A percentile compares a stretch with the other conserved stretches of the same genome.
phyloP scores from a whole-genome alignment of 2,888 invertebrate genomes.

The Eupithecia abbreviata region DNA sequence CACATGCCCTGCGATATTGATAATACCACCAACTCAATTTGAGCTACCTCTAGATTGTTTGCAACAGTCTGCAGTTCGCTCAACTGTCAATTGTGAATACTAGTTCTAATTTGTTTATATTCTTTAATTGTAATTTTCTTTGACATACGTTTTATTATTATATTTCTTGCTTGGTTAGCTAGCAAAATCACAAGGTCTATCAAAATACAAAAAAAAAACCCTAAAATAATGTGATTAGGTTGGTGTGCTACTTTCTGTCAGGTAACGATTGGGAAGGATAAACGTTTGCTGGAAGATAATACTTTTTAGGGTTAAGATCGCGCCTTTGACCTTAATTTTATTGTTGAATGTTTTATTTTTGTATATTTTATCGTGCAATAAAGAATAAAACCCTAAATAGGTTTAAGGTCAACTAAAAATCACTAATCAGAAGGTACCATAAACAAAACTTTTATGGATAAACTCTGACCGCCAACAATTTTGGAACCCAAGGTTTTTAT shows the following conservation, averaged over 20 bases:
- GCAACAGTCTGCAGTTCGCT: not conserved
- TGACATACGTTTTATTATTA: too few species aligned
- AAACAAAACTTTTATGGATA: not conserved
- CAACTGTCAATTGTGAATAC: not conserved
- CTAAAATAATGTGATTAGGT: too few species aligned
- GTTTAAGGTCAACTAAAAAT: not conserved
- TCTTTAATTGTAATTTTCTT: too few species aligned
- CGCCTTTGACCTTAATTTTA: too few species aligned
- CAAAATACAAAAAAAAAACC: not conserved
- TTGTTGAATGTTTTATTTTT: too few species aligned
- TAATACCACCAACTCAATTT: not conserved
- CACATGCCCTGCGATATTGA: not conserved
- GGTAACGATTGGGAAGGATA: too few species aligned
- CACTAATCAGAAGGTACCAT: not conserved
- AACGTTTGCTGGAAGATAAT: too few species aligned
- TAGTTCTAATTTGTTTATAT: not conserved
- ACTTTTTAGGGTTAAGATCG: too few species aligned
- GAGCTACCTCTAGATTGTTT: not conserved
- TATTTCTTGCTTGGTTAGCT: not conserved
- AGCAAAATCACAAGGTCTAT: not conserved
- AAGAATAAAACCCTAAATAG: not conserved
- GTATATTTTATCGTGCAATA: too few species aligned
- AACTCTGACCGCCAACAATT: not conserved
- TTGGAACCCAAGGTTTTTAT: not conserved
- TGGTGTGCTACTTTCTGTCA: too few species aligned